Conservation (phyloP, 2,113 vertebrate species). For the Sinocyclocheilus rhinocerous region DNA sequence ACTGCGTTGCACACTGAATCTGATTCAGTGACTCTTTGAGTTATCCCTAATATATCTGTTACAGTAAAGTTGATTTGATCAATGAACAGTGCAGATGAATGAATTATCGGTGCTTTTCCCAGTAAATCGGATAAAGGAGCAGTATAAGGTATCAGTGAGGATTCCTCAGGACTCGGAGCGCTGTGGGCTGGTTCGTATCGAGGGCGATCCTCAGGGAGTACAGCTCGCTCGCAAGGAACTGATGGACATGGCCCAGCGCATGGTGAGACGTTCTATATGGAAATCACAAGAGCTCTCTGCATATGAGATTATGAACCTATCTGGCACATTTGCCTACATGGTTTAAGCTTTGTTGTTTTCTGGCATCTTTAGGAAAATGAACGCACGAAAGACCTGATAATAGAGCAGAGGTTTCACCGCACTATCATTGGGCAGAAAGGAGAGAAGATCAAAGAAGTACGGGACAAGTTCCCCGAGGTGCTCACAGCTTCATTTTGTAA, state of each 20-base stretch:
- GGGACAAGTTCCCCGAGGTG: slow-evolving; percentile 85
- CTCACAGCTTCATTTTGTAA: neutral
- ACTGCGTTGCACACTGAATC: neutral
- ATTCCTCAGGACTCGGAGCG: slow-evolving; percentile 79
- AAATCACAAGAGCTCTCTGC: neutral
- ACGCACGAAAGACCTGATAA: slow-evolving; percentile 82
- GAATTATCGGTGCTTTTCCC: neutral
- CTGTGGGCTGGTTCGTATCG: slow-evolving; percentile 80
- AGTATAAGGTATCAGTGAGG: slow-evolving; percentile 80
- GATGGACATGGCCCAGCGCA: slow-evolving; percentile 81
- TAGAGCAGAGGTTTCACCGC: slow-evolving; percentile 82
- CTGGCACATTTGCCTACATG: neutral
- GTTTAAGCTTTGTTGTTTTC: neutral
- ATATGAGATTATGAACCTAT: neutral
- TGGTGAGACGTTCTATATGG: slow-evolving; percentile 69
- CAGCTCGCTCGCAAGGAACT: slow-evolving; percentile 80
- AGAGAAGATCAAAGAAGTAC: slow-evolving; percentile 84
- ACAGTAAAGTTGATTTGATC: neutral
- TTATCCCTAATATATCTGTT: neutral
- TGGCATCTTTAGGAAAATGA: slow-evolving; percentile 77
- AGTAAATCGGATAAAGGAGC: slow-evolving; percentile 85
- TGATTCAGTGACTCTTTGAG: neutral
- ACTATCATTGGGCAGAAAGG: slow-evolving; percentile 86
- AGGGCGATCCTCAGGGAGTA: slow-evolving; percentile 82
- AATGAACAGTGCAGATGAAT: neutral